Evolutionary conservation across 2,113 vertebrate genomes (phyloP), one percentile per base, ranked within the genome.

Genomic region (Stercorarius parasiticus): DNA sequence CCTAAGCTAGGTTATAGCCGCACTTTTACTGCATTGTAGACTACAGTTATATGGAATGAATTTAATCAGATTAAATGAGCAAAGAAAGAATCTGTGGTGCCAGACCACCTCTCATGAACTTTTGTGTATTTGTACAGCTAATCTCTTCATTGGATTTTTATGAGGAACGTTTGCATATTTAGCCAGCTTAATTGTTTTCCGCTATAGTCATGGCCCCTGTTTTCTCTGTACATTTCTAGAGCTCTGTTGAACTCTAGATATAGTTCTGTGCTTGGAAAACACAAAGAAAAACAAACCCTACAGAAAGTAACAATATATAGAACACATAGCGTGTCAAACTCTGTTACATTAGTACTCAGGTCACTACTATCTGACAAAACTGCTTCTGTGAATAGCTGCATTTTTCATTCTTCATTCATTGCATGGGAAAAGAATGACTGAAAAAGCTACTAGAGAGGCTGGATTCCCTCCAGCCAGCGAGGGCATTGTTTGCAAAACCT

Each of bases 351-450:
- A 93, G 86, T 84, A 91, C 73, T 58, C 12, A 4, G 43, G 77
- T 78, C 95, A 45, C 55, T 92, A 76, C 83, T 72, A 65, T 66
- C 78, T 85, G 81, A 95, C 77, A 94, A 80, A 94, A 91, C 64
- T 43, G 56, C 59, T 80, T 53, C 62, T 50, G 20, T 96, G 95
- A 95, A 95, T 94, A 94, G 91, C 84, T 56, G 56, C 62, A 85
- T 95, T 97, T 96, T 97, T 86, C 86, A 97, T 97, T 97, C 94
- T 97, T 93, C 86, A 95, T 97, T 97, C 94, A 97, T 85, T 87
- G 50, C 36, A 25, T 34, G 34, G 59, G 65, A 74, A 87, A 82
- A 94, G 88, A 95, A 94, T 82, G 88, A 78, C 66, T 77, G 77
- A 91, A 87, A 95, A 69, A 2, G 25, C 10, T 45, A 42, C 94